Conservation (phyloP, 2,888 invertebrate species). For the Hipparchia semele region DNA sequence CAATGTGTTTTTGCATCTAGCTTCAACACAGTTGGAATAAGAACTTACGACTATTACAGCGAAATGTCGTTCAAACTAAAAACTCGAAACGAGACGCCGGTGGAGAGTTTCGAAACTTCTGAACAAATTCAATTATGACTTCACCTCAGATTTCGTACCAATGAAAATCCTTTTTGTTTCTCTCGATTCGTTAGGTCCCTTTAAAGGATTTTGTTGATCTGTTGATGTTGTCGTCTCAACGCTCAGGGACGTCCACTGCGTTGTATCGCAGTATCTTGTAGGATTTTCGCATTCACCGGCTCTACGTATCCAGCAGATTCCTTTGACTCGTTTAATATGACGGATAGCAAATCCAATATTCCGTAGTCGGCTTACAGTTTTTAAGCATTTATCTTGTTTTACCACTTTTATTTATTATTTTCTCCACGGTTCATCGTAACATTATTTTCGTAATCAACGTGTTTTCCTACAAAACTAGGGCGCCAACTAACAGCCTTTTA, state of each 20-base stretch:
- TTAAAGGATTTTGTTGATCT: background rate
- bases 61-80: background rate
- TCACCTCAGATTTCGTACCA: conserved; percentile 3
- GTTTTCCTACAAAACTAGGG: conserved; percentile 8
- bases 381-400: background rate
- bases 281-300: no score
- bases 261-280: no score
- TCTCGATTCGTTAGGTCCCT: background rate
- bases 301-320: no score
- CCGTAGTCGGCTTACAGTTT: background rate
- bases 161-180: conserved; percentile 4
- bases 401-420: background rate
- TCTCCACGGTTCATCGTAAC: background rate
- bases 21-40: background rate
- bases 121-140: conserved; percentile 12
- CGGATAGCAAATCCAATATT: no score
- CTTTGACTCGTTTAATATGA: no score
- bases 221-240: background rate
- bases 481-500: conserved; percentile 20
- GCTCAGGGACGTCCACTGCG: background rate
- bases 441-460: conserved; percentile 1
- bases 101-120: background rate
- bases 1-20: background rate
- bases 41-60: background rate
- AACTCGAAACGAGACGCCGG: background rate